A percentile compares a stretch with the other conserved stretches of the same genome.
Conservation (phyloP, 2,888 invertebrate genomes). For the Choreutis nemorana region DNA sequence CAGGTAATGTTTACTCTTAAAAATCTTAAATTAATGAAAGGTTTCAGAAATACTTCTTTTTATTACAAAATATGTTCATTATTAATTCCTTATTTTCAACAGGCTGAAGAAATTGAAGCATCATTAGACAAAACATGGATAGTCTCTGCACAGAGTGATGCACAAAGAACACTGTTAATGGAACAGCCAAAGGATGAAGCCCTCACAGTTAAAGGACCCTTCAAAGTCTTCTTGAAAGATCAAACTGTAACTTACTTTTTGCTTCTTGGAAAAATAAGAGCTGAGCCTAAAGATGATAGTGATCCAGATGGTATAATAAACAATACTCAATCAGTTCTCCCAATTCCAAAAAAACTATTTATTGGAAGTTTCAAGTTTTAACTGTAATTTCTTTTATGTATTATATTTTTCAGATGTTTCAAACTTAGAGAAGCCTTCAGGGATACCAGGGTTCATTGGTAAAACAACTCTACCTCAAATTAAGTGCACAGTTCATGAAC, state of each 20-base stretch:
- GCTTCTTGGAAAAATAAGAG: conserved; percentile 71
- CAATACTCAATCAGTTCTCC: conserved; percentile 10
- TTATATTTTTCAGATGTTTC: conserved; percentile 71
- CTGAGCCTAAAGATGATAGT: conserved; percentile 41
- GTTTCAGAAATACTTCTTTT: too few species aligned
- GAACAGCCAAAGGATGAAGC: conserved; percentile 67
- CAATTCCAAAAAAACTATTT: not conserved
- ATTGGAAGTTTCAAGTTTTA: conserved; percentile 13
- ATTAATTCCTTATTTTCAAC: conserved; percentile 15
- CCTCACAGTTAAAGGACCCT: conserved; percentile 87
- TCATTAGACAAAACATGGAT: conserved; percentile 91
- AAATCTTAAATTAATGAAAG: not conserved
- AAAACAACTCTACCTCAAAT: conserved; percentile 48
- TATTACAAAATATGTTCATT: too few species aligned
- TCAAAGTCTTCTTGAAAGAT: conserved; percentile 78
- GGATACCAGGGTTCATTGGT: conserved; percentile 54
- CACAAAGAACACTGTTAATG: conserved; percentile 74
- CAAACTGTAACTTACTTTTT: conserved; percentile 84
- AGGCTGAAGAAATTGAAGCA: conserved; percentile 76
- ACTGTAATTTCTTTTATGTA: conserved; percentile 4
- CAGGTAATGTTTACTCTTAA: conserved; percentile 49
- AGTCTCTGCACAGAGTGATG: conserved; percentile 83
- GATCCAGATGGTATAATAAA: conserved; percentile 82
- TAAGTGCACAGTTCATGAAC: conserved; percentile 83
- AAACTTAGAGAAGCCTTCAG: conserved; percentile 68